Conservation (phyloP, 1,140 invertebrate species). For the Asobara japonica region DNA sequence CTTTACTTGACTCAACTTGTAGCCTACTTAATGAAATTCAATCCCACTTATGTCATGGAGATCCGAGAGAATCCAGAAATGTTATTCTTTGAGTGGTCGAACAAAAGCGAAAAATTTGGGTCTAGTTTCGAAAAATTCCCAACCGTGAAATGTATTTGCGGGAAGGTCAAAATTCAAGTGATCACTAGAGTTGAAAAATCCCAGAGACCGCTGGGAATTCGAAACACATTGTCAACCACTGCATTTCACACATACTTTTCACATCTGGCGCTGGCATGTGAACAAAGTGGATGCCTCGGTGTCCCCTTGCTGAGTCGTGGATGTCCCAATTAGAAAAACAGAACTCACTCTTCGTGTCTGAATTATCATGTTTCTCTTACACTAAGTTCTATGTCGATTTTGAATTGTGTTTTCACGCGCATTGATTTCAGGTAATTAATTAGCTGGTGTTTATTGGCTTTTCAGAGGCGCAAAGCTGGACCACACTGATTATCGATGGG, state of each 20-base stretch:
- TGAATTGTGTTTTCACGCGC: too few species aligned
- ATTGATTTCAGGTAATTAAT: not conserved
- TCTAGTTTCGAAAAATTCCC: not conserved
- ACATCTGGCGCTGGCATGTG: conserved; percentile 40
- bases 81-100: too few species aligned
- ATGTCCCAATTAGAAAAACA: conserved; percentile 31
- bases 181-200: not conserved
- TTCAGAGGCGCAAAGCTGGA: too few species aligned
- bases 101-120: too few species aligned
- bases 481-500: too few species aligned
- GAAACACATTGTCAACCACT: conserved; percentile 34
- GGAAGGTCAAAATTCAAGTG: conserved; percentile 30
- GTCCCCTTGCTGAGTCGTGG: not conserved
- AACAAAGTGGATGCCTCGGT: conserved; percentile 7
- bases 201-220: conserved; percentile 17
- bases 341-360: not conserved
- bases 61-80: too few species aligned
- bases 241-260: conserved; percentile 36
- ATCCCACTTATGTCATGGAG: too few species aligned
- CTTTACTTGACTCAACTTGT: too few species aligned
- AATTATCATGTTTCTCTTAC: not conserved
- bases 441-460: not conserved
- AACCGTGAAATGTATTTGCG: not conserved
- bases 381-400: too few species aligned
- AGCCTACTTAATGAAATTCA: too few species aligned